Evolutionary conservation across 2,797 vertebrate genomes (phyloP), one percentile per base, ranked within the genome.

Genomic region (Urophycis tenuis): DNA sequence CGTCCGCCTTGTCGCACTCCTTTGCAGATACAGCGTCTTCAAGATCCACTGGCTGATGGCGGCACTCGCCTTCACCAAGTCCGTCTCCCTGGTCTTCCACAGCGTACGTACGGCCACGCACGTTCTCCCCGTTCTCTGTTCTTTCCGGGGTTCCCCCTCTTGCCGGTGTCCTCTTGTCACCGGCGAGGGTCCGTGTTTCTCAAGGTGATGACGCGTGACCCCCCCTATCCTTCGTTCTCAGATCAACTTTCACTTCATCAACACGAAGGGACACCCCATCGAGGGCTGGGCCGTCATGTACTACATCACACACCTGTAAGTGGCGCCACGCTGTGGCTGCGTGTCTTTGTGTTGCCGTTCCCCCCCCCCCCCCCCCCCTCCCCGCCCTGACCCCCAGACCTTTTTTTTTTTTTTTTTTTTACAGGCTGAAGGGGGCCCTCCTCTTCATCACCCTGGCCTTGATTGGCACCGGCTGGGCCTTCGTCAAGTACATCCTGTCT

Each of bases 41-140:
- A 96, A 95, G 90, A 95, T 95, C 89, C 95, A 96, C 90, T 96
- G 94, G 93, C 89, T 96, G 76, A 95, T 95, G 95, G 94, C 94
- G 0, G 93, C 94, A 0, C 87, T 95, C 86, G 93, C 92, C 0
- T 95, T 95, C 87, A 95, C 94, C 73, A 96, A 95, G 87, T 86
- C 94, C 22, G 71, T 89, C 0, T 95, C 94, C 0, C 80, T 95
- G 77, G 92, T 96, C 36, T 96, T 96, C 85, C 94, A 94, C 67
- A 95, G 94, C 17, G 94, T 95, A 86, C 95, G 94, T 84, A 22
- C 32, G 71, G 12, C 67, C 10, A 9, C 9, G 35, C 9, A 9
- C 9, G 35, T 36, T 4, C n/a, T n/a, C n/a, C n/a, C n/a, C n/a
- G n/a, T n/a, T n/a, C n/a, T n/a, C n/a, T n/a, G n/a, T n/a, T n/a